A percentile compares a stretch with the other conserved stretches of the same genome.
These are phyloP conservation scores for Apomyelois bistriatella DNA, from an alignment of 2,888 invertebrate genomes.

Conservation along the genomic window DNA sequence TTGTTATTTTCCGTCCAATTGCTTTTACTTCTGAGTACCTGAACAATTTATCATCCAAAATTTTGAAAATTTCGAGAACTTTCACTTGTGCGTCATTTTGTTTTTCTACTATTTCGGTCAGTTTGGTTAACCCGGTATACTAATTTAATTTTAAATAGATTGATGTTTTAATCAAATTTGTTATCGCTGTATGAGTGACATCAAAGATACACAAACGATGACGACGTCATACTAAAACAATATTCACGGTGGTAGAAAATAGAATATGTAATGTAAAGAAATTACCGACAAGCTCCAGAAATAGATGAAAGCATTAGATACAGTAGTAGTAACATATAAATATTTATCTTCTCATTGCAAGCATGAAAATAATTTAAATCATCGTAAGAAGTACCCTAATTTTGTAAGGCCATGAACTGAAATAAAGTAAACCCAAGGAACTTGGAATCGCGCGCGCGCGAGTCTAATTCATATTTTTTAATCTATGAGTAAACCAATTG, in stretches of 20 bases:
- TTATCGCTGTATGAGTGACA: not conserved
- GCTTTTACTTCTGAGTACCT: not conserved
- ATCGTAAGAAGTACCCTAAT: constrained; percentile 12
- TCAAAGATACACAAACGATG: not conserved
- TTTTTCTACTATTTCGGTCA: not conserved
- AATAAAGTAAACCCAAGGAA: not conserved
- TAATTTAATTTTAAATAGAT: not conserved
- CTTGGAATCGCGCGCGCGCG: too few species aligned
- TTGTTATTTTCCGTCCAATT: not conserved
- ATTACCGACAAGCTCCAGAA: not conserved
- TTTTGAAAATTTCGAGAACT: not conserved
- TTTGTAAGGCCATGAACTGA: not conserved
- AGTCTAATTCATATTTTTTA: too few species aligned
- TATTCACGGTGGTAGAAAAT: not conserved
- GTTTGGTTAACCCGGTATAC: not conserved
- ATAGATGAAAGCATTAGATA: constrained; percentile 3
- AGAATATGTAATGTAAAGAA: not conserved
- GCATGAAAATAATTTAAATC: constrained; percentile 19
- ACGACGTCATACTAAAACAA: not conserved
- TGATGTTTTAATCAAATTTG: not conserved
- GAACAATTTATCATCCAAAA: not conserved
- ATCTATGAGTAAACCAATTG: too few species aligned
- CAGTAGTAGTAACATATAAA: not conserved
- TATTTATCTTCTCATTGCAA: not conserved
- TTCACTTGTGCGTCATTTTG: not conserved